These are phyloP conservation scores for Ateles fusciceps DNA, from an alignment of 2,797 vertebrate species.

Conservation along the genomic window DNA sequence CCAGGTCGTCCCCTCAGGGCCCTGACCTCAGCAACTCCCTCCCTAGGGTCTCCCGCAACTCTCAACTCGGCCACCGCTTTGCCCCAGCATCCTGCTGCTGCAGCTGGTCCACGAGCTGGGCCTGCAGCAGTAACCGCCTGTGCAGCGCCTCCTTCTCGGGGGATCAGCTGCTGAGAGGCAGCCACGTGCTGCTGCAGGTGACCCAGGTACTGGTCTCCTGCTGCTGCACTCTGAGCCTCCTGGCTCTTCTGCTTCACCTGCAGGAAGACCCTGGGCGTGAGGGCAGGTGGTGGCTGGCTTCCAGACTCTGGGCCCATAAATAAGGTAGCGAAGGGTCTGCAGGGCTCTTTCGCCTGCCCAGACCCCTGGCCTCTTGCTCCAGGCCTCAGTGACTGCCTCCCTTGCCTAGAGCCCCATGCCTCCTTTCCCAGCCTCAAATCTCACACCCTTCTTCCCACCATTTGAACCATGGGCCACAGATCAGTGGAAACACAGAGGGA, in stretches of 20 bases:
- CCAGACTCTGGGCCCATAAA: background rate
- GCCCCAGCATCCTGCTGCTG: conserved; percentile 92
- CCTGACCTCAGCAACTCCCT: background rate
- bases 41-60: conserved; percentile 93
- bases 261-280: background rate
- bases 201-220: conserved; percentile 90
- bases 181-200: conserved; percentile 92
- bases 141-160: conserved; percentile 91
- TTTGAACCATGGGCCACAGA: background rate
- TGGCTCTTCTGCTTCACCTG: conserved; percentile 89
- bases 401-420: background rate
- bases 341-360: background rate
- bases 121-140: conserved; percentile 91
- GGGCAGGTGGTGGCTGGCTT: background rate
- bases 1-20: background rate
- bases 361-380: conserved; percentile 9
- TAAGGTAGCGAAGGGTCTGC: background rate
- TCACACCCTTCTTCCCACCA: background rate
- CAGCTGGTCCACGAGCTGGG: conserved; percentile 92
- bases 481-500: background rate
- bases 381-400: background rate
- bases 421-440: background rate
- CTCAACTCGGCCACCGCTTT: conserved; percentile 90
- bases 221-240: conserved; percentile 88
- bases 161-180: conserved; percentile 89